A percentile compares a stretch with the other conserved stretches of the same genome.
phyloP scores from a whole-genome alignment of 2,113 vertebrate genomes.

The Bothrops jararaca region DNA sequence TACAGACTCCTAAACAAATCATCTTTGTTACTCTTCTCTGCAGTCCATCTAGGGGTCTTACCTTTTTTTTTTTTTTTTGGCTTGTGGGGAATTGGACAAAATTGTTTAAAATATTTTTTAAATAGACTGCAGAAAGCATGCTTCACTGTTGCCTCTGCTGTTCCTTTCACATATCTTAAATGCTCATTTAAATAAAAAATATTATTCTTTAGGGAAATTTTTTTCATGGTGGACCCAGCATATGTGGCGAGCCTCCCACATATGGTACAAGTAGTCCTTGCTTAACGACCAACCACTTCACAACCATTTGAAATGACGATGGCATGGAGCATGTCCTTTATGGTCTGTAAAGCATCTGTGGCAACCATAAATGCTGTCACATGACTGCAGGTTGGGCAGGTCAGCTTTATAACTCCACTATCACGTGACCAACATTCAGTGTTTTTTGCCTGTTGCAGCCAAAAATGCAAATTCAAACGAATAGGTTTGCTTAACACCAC shows the following conservation, averaged over 20 bases:
- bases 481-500: background rate
- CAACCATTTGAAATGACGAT: too few species aligned
- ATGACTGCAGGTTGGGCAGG: too few species aligned
- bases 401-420: too few species aligned
- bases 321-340: too few species aligned
- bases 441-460: too few species aligned
- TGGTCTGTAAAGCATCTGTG: too few species aligned
- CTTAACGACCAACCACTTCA: too few species aligned
- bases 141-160: background rate
- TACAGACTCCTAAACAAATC: background rate
- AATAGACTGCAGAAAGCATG: background rate
- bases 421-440: too few species aligned
- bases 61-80: background rate
- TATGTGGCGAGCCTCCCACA: background rate
- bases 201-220: background rate
- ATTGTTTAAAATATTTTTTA: background rate
- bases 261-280: background rate
- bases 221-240: background rate
- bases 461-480: too few species aligned
- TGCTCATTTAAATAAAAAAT: background rate
- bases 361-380: too few species aligned
- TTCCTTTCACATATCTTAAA: background rate
- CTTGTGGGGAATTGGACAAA: background rate
- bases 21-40: background rate
- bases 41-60: background rate